phyloP scores from a whole-genome alignment of 2,113 vertebrate genomes.

The Leptocoma aspasia region DNA sequence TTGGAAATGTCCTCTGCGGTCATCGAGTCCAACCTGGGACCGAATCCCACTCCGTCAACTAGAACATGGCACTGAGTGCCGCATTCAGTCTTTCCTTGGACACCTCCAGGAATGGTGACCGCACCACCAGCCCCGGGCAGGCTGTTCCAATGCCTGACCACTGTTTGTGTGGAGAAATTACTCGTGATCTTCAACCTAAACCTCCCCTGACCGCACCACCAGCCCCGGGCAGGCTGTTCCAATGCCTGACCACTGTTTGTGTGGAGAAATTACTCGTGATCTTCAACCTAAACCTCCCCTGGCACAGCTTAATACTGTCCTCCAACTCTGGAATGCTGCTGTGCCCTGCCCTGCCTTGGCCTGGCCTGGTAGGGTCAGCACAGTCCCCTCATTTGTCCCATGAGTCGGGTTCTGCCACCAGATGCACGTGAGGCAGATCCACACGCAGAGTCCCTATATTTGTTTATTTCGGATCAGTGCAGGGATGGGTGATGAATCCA shows the following conservation, averaged over 20 bases:
- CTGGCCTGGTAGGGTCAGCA: not conserved
- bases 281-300: not conserved
- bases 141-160: not conserved
- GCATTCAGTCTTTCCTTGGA: too few species aligned
- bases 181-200: not conserved
- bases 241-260: not conserved
- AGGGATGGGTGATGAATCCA: not conserved
- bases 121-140: rapidly evolving
- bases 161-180: not conserved
- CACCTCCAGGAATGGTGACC: not conserved
- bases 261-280: not conserved
- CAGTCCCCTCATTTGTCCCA: not conserved
- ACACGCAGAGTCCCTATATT: not conserved
- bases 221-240: not conserved
- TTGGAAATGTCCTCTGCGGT: not conserved
- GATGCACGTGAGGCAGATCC: rapidly evolving
- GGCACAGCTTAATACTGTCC: too few species aligned
- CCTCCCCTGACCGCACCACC: too few species aligned
- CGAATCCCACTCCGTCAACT: not conserved
- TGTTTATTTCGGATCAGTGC: rapidly evolving
- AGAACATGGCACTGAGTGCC: not conserved
- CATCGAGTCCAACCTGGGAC: not conserved
- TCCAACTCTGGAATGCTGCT: not conserved
- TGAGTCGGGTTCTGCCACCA: not conserved
- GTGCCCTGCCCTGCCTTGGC: not conserved